Evolutionary conservation across 2,113 vertebrate species (phyloP).

Genomic region (Syngnathus typhle): DNA sequence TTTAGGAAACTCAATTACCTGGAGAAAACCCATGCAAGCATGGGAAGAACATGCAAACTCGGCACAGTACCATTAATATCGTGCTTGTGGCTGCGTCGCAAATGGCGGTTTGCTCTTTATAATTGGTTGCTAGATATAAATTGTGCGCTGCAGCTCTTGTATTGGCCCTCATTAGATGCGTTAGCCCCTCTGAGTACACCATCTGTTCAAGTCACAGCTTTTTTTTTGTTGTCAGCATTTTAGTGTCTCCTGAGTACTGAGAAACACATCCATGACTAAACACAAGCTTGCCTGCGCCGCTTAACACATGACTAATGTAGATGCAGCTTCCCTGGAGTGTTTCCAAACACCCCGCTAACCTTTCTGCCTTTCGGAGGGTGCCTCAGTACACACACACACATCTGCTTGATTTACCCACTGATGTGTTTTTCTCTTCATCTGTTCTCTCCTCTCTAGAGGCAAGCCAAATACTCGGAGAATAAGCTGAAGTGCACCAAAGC

Average conservation of each 20-base stretch:
- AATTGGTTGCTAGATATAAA: background rate
- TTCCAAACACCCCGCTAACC: constrained; percentile 5
- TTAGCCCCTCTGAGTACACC: background rate
- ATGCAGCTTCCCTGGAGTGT: constrained; percentile 24
- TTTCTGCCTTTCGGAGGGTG: constrained; percentile 19
- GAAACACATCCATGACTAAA: constrained; percentile 16
- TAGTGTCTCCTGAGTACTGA: constrained; percentile 5
- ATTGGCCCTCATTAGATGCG: background rate
- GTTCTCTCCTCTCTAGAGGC: constrained; percentile 74
- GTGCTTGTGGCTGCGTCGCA: background rate
- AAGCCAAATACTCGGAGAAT: constrained; percentile 98
- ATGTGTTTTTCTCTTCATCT: constrained; percentile 25
- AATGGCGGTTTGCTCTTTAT: background rate
- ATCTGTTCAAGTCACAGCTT: background rate
- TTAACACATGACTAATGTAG: constrained; percentile 16
- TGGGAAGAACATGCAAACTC: too few relatives aligned
- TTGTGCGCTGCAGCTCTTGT: background rate
- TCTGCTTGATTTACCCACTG: constrained; percentile 20
- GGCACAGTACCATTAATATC: too few relatives aligned
- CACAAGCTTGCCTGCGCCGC: constrained; percentile 13
- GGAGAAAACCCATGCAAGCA: too few relatives aligned
- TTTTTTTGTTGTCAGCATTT: constrained; percentile 4
- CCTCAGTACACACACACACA: constrained; percentile 9
- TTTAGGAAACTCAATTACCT: too few relatives aligned
- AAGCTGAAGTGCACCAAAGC: constrained; percentile 98